Conservation (phyloP, 1,140 invertebrate species). For the Nephila pilipes region DNA sequence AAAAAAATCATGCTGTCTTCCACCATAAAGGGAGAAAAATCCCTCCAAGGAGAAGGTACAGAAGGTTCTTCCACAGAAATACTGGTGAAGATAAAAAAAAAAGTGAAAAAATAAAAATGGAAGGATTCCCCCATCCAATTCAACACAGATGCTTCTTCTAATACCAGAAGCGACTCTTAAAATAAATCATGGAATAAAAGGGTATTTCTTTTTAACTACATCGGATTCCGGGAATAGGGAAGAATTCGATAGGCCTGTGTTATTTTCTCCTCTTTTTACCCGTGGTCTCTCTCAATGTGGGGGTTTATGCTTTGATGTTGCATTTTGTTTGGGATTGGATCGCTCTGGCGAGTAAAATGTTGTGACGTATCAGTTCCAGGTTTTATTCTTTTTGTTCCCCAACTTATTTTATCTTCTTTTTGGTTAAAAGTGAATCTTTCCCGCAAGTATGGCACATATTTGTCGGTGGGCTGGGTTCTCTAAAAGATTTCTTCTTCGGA, state of each 20-base stretch:
- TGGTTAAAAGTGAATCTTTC: background rate
- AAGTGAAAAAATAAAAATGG: background rate
- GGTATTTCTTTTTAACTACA: slow-evolving; percentile 40
- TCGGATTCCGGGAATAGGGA: background rate
- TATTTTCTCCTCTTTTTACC: background rate
- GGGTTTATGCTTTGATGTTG: slow-evolving; percentile 22
- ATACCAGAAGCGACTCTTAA: slow-evolving; percentile 47
- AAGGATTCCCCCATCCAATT: background rate
- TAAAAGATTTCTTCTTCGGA: too few relatives aligned
- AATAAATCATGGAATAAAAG: slow-evolving; percentile 50
- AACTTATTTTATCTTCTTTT: too few relatives aligned
- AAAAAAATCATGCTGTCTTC: background rate
- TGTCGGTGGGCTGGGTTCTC: background rate
- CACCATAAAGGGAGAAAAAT: slow-evolving; percentile 16
- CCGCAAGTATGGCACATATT: background rate
- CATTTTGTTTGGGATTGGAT: background rate
- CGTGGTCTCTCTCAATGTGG: background rate
- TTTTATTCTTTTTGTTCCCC: background rate
- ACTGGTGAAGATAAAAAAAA: background rate
- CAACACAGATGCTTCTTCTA: slow-evolving; percentile 43
- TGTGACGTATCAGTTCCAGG: slow-evolving; percentile 9
- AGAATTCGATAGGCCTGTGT: background rate
- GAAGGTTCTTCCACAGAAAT: background rate
- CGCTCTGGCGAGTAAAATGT: background rate
- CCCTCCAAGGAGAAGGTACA: background rate